Conservation (phyloP, 1,140 invertebrate genomes). For the Macrobrachium nipponense region DNA sequence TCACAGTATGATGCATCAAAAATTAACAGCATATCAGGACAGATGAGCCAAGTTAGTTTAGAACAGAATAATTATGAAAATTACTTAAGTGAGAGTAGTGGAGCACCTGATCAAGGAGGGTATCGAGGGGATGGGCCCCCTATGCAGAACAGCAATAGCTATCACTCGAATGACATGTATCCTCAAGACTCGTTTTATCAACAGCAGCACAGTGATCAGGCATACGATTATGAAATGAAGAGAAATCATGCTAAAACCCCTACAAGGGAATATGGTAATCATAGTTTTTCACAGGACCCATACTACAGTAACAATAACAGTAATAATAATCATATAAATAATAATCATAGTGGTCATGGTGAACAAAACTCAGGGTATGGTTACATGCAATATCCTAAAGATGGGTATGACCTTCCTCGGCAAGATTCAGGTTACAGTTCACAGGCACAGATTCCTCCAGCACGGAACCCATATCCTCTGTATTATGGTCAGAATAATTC, state of each 20-base stretch:
- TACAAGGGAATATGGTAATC: slow-evolving; percentile 57
- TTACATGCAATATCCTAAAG: slow-evolving; percentile 65
- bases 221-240: slow-evolving; percentile 51
- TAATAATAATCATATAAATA: slow-evolving; percentile 55
- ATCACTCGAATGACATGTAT: slow-evolving; percentile 39
- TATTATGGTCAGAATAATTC: slow-evolving; percentile 62
- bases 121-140: slow-evolving; percentile 10
- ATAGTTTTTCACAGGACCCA: slow-evolving; percentile 56
- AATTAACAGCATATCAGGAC: slow-evolving; percentile 55
- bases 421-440: slow-evolving; percentile 66
- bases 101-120: slow-evolving; percentile 8
- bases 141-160: slow-evolving; percentile 45
- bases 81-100: slow-evolving; percentile 26
- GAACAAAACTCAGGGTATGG: slow-evolving; percentile 66
- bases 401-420: slow-evolving; percentile 63
- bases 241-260: slow-evolving; percentile 61
- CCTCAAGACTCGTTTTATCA: slow-evolving; percentile 37
- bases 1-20: slow-evolving; percentile 56
- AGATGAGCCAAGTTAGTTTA: slow-evolving; percentile 58
- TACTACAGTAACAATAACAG: slow-evolving; percentile 45
- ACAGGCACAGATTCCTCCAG: slow-evolving; percentile 64
- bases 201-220: slow-evolving; percentile 33
- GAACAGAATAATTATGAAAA: slow-evolving; percentile 59
- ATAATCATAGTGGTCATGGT: slow-evolving; percentile 62
- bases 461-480: slow-evolving; percentile 60